Evolutionary conservation across 2,113 vertebrate genomes (phyloP).

Genomic region (Microtus montanus): DNA sequence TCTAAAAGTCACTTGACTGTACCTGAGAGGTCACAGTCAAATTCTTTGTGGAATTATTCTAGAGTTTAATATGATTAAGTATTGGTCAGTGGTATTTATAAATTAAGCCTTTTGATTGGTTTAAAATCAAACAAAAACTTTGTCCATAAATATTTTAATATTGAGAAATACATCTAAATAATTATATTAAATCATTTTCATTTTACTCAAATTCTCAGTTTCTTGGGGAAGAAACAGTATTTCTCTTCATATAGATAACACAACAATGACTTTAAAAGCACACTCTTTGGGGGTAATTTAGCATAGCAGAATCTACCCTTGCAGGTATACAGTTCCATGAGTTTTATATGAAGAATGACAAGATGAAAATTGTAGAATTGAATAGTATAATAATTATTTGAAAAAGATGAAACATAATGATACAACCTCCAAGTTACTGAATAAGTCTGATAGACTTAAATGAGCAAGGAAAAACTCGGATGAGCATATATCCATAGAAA

Average conservation of each 20-base stretch:
- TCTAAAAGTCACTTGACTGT: slow-evolving; percentile 6
- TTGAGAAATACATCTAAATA: slow-evolving; percentile 32
- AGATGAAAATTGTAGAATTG: slow-evolving; percentile 2
- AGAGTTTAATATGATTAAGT: slow-evolving; percentile 34
- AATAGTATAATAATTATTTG: not conserved
- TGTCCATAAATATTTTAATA: slow-evolving; percentile 24
- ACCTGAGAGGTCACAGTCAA: not conserved
- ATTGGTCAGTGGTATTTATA: not conserved
- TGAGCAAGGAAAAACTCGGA: not conserved
- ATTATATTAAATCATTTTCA: slow-evolving; percentile 1
- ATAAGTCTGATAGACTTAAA: not conserved
- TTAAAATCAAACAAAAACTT: slow-evolving; percentile 47
- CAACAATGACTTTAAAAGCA: not conserved
- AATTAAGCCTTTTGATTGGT: slow-evolving; percentile 38
- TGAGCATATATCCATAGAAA: not conserved
- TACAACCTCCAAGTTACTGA: not conserved
- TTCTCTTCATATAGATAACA: not conserved
- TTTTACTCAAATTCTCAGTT: slow-evolving; percentile 25
- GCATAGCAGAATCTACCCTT: not conserved
- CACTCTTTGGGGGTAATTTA: not conserved
- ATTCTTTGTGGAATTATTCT: not conserved
- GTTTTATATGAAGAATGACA: slow-evolving; percentile 13
- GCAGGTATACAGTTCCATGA: not conserved
- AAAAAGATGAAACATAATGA: not conserved
- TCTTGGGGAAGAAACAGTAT: not conserved